phyloP scores from a whole-genome alignment of 2,113 vertebrate genomes.

The Patagioenas fasciata region DNA sequence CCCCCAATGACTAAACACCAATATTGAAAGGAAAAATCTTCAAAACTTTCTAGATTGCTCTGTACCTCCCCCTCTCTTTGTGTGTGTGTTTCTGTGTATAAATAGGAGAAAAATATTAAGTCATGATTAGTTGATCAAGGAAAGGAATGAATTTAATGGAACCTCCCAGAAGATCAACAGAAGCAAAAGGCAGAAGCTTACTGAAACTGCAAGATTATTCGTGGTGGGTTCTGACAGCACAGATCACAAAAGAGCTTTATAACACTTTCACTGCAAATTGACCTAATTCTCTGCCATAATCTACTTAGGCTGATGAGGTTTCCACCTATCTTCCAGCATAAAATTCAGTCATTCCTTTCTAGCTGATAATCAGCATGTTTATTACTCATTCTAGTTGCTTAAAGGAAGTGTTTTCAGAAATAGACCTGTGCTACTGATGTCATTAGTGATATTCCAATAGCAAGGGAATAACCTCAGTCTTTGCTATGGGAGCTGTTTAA shows the following conservation, averaged over 20 bases:
- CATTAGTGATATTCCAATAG: background rate
- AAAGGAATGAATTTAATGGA: background rate
- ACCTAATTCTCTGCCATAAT: constrained; percentile 34
- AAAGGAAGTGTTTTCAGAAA: constrained; percentile 8
- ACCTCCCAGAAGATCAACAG: background rate
- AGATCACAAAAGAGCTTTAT: background rate
- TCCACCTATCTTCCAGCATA: constrained; percentile 18
- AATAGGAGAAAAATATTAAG: background rate
- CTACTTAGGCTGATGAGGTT: background rate
- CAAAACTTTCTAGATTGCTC: background rate
- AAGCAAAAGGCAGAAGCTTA: background rate
- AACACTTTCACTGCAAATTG: constrained; percentile 25
- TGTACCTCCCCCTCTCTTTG: background rate
- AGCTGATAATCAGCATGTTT: background rate
- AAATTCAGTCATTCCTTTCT: background rate
- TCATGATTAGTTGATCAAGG: background rate
- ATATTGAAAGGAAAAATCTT: background rate
- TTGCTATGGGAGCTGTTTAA: constrained; percentile 21
- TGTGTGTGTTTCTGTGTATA: background rate
- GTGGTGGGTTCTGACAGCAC: background rate
- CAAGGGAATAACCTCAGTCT: background rate
- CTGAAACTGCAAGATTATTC: background rate
- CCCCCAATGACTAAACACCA: background rate
- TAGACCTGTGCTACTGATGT: background rate
- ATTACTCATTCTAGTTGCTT: background rate